Base-by-base conservation (phyloP, 2,113 vertebrate genomes). In the Alouatta palliata region DNA sequence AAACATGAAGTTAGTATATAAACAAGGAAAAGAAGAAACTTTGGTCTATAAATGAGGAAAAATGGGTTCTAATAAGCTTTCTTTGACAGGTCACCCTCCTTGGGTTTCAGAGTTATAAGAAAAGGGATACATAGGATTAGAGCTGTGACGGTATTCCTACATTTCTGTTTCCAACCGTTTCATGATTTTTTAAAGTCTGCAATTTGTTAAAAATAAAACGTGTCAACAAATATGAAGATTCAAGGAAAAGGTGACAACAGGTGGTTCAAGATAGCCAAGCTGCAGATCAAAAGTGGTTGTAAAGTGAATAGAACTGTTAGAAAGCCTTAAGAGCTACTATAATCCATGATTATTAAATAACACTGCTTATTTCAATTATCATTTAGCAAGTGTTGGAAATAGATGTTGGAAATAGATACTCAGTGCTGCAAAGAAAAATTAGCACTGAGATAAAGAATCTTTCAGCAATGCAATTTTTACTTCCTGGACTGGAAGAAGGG, bases 171-270 rank as follows among this genome's bases (percentile, higher is more conserved):
- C 7, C n/a, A 92, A 40, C 3, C 8, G 66, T 88, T 91, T 95
- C 30, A 83, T 10, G 87, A 54, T 20, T 83, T 91, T 71, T 93
- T 47, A 58, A 91, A 82, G 82, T 52, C 56, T 81, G 27, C 77
- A 45, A 92, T 87, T 92, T 82, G 58, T 97, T 58, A 79, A 81
- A 80, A 30, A 90, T 91, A 43, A 87, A 84, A 91, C 40, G 37
- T 66, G 7, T 45, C 87, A 88, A 88, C 43, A 70, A 79, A 86
- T 49, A 66, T 2, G 17, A 80, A 92, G 27, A 81, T 14, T 64
- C 11, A 56, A 58, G 32, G 25, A 37, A 80, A 93, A 64, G 35
- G 19, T 70, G 21, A 84, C 6, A 92, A 83, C 93, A 86, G 3
- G 12, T 47, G 13, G 21, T 61, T 76, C 37, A 83, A 89, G 35